Percentiles rank a stretch among this genome's conserved stretches.
Evolutionary conservation across 2,888 invertebrate species (phyloP).

Genomic region (Melangyna quadrimaculata): DNA sequence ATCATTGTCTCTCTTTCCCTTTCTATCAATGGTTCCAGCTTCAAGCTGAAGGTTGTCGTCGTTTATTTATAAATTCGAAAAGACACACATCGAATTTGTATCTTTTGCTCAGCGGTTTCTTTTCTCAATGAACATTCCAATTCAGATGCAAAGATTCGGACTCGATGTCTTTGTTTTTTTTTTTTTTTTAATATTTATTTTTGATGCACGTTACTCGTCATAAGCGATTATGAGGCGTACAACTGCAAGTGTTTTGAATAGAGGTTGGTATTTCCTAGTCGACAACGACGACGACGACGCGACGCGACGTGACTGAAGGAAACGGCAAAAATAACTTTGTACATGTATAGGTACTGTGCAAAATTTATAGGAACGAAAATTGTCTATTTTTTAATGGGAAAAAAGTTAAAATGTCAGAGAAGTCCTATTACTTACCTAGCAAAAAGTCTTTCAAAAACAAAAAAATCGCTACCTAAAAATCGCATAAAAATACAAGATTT

Average conservation of each 20-base stretch:
- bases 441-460: background rate
- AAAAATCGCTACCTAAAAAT: too few relatives aligned
- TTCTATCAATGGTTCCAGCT: background rate
- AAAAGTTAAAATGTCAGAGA: too few relatives aligned
- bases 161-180: background rate
- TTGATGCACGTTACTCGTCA: background rate
- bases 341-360: too few relatives aligned
- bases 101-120: conserved; percentile 6
- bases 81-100: conserved; percentile 8
- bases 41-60: conserved; percentile 11
- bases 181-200: background rate
- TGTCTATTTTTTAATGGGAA: too few relatives aligned
- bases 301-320: background rate
- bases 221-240: background rate
- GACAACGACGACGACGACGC: background rate
- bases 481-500: too few relatives aligned
- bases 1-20: background rate
- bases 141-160: background rate
- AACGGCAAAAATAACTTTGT: too few relatives aligned
- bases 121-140: conserved; percentile 55
- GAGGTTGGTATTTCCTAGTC: background rate
- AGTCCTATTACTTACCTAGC: too few relatives aligned
- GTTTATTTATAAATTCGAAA: conserved; percentile 3
- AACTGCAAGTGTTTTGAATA: background rate
- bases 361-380: background rate